A percentile compares a stretch with the other conserved stretches of the same genome.
Evolutionary conservation across 2,797 vertebrate species (phyloP).

Genomic region (Catostomus latipinnis): DNA sequence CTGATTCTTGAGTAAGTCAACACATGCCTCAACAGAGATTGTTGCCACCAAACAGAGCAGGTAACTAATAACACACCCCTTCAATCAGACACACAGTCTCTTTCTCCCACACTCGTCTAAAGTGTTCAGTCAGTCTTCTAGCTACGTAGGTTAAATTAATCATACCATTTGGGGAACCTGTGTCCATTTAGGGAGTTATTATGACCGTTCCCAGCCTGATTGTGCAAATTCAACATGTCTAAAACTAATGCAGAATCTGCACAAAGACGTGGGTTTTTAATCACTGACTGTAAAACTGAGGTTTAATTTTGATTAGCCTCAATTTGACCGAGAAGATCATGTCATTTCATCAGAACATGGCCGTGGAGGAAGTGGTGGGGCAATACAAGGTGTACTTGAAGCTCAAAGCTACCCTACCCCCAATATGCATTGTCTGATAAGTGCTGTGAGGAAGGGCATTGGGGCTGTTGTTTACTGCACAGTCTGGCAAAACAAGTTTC

Average conservation of each 20-base stretch:
- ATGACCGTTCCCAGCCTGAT: not conserved
- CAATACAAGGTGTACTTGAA: not conserved
- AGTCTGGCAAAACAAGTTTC: conserved; percentile 24
- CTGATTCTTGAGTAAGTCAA: conserved; percentile 43
- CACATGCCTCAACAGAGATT: conserved; percentile 57
- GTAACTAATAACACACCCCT: conserved; percentile 60
- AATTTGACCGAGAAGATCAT: not conserved
- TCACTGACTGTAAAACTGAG: too few species aligned
- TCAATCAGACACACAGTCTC: not conserved
- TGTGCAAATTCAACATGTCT: not conserved
- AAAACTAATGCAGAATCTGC: not conserved
- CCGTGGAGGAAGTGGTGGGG: not conserved
- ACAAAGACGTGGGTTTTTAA: too few species aligned
- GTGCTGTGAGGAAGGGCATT: not conserved
- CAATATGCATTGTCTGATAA: not conserved
- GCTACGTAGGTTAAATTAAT: conserved; percentile 1
- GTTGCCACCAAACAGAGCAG: conserved; percentile 76
- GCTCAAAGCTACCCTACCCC: not conserved
- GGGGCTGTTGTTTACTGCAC: not conserved
- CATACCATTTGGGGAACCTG: not conserved
- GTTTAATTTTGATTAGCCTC: not conserved
- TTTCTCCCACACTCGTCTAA: not conserved
- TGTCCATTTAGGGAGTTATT: not conserved
- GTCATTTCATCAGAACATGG: not conserved
- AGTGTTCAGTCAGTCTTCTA: not conserved